Conservation (phyloP, 2,888 invertebrate genomes). For the Drosophila barbarae region DNA sequence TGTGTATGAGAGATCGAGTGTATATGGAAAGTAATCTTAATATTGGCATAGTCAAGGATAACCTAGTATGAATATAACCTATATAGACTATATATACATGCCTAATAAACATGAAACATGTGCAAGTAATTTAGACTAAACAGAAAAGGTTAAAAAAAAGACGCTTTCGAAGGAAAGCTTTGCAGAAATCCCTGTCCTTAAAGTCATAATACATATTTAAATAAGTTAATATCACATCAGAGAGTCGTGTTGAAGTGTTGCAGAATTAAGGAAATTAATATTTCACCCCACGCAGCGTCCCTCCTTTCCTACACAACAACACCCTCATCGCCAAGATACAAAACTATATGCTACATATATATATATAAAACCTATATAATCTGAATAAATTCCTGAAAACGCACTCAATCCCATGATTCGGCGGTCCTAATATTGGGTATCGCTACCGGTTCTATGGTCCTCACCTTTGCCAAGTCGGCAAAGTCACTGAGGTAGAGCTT, state of each 20-base stretch:
- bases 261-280: conserved; percentile 8
- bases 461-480: conserved; percentile 71
- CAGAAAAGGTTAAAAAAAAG: neutral
- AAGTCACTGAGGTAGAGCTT: conserved; percentile 76
- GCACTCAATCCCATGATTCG: conserved; percentile 55
- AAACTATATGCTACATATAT: conserved; percentile 37
- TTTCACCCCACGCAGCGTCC: conserved; percentile 11
- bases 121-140: conserved; percentile 17
- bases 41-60: conserved; percentile 42
- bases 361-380: conserved; percentile 40
- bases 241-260: conserved; percentile 25
- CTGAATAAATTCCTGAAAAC: conserved; percentile 44
- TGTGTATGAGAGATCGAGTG: conserved; percentile 37
- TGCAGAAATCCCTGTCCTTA: conserved; percentile 1
- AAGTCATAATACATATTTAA: conserved; percentile 20
- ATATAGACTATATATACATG: conserved; percentile 35
- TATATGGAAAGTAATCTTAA: conserved; percentile 35
- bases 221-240: conserved; percentile 37
- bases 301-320: conserved; percentile 1
- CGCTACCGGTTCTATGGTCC: conserved; percentile 9
- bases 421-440: conserved; percentile 17
- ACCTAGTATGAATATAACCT: conserved; percentile 35
- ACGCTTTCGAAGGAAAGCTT: conserved; percentile 1
- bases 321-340: conserved; percentile 41
- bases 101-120: conserved; percentile 42